Evolutionary conservation across 2,113 vertebrate species (phyloP).

Genomic region (Carlito syrichta): DNA sequence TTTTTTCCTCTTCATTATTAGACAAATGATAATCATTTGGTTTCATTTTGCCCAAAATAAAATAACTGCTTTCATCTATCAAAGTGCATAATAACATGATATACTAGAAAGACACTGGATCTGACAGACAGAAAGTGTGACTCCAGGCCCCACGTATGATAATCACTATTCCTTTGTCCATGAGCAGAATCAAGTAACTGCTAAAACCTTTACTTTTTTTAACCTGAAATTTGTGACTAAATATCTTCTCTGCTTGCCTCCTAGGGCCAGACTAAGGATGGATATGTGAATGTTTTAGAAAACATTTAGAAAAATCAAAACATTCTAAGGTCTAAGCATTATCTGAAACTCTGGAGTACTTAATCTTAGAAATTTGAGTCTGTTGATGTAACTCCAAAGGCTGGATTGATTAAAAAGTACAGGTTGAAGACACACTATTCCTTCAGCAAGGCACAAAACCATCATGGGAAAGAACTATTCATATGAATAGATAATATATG

Average conservation of each 20-base stretch:
- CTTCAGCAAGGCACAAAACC: background rate
- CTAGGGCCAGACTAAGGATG: background rate
- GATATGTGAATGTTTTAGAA: background rate
- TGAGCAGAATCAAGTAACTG: background rate
- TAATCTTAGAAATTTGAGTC: background rate
- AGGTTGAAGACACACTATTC: no score
- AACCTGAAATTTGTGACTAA: background rate
- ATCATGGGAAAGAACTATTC: no score
- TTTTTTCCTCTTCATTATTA: slow-evolving; percentile 61
- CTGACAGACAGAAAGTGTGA: no score
- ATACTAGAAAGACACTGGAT: no score
- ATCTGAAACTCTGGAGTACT: background rate
- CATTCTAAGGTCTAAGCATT: background rate
- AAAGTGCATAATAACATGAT: no score
- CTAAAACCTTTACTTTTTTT: background rate
- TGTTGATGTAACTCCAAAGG: background rate
- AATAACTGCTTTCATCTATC: slow-evolving; percentile 56
- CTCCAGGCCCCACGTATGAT: background rate
- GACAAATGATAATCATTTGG: slow-evolving; percentile 68
- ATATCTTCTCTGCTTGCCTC: background rate
- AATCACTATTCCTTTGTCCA: background rate
- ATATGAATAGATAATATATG: no score
- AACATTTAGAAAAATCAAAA: background rate
- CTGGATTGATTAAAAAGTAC: background rate
- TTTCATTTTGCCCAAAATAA: slow-evolving; percentile 71